phyloP scores from a whole-genome alignment of 2,113 vertebrate species.

The Amphiprion percula region DNA sequence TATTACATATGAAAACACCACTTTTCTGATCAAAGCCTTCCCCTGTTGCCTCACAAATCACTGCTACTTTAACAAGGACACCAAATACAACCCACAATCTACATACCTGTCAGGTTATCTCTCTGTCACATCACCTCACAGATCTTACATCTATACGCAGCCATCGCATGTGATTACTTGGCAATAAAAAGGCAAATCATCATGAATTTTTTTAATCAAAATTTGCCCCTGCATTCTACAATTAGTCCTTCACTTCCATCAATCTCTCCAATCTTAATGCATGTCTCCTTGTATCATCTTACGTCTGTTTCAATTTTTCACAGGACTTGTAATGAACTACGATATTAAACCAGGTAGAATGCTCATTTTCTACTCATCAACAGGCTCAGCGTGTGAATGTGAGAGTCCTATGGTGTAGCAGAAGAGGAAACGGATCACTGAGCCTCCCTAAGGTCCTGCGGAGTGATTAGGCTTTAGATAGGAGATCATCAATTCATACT shows the following conservation, averaged over 20 bases:
- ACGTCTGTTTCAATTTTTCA: slow-evolving; percentile 71
- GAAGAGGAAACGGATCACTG: slow-evolving; percentile 75
- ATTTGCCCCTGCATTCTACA: slow-evolving; percentile 51
- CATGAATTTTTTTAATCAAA: slow-evolving; percentile 43
- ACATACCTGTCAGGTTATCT: slow-evolving; percentile 30
- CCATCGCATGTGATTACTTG: slow-evolving; percentile 60
- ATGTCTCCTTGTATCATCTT: slow-evolving; percentile 62
- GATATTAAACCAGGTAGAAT: slow-evolving; percentile 78
- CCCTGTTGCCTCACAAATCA: slow-evolving; percentile 14
- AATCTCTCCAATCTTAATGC: slow-evolving; percentile 55
- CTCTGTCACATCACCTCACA: slow-evolving; percentile 20
- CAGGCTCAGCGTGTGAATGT: slow-evolving; percentile 72
- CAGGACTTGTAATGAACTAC: slow-evolving; percentile 66
- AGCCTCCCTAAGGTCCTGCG: slow-evolving; percentile 78
- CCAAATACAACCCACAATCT: slow-evolving; percentile 20
- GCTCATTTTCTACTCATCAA: slow-evolving; percentile 81
- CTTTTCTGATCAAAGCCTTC: slow-evolving; percentile 19
- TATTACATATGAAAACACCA: neutral
- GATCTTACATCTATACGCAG: slow-evolving; percentile 41
- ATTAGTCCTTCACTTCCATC: slow-evolving; percentile 71
- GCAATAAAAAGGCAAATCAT: slow-evolving; percentile 60
- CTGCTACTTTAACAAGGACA: neutral
- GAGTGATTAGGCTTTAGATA: slow-evolving; percentile 82
- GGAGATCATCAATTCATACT: slow-evolving; percentile 84
- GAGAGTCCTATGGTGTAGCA: slow-evolving; percentile 66